A percentile compares a stretch with the other conserved stretches of the same genome.
These are phyloP conservation scores for Cynopterus brachyotis DNA, from an alignment of 2,113 vertebrate genomes.

Conservation along the genomic window DNA sequence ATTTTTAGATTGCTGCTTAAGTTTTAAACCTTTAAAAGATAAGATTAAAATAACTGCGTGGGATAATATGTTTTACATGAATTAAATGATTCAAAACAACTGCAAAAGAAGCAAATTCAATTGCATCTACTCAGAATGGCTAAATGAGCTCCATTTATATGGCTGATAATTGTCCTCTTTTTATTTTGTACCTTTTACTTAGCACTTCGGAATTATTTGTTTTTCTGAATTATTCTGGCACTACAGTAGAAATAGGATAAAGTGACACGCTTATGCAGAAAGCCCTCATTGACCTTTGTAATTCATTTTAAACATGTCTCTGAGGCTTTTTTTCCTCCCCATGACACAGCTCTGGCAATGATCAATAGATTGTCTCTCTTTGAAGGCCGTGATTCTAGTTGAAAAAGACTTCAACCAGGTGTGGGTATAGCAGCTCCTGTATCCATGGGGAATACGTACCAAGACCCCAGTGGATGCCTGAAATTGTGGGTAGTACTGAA, in stretches of 20 bases:
- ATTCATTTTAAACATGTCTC: not conserved
- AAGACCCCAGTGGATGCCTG: not conserved
- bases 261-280: not conserved
- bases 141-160: not conserved
- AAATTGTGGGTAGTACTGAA: not conserved
- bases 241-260: not conserved
- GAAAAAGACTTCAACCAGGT: not conserved
- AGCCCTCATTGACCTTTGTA: not conserved
- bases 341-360: not conserved
- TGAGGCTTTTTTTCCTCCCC: not conserved
- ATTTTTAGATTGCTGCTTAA: conserved; percentile 43
- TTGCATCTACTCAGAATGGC: not conserved
- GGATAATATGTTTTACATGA: conserved; percentile 39
- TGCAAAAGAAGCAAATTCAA: not conserved
- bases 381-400: not conserved
- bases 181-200: not conserved
- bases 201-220: not conserved
- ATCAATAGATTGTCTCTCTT: not conserved
- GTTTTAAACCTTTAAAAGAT: conserved; percentile 42
- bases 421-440: not conserved
- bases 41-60: conserved; percentile 23
- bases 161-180: not conserved
- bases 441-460: not conserved
- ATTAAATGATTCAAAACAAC: conserved; percentile 6
- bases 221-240: not conserved